Evolutionary conservation across 2,113 vertebrate species (phyloP).

Genomic region (Otocyon megalotis): DNA sequence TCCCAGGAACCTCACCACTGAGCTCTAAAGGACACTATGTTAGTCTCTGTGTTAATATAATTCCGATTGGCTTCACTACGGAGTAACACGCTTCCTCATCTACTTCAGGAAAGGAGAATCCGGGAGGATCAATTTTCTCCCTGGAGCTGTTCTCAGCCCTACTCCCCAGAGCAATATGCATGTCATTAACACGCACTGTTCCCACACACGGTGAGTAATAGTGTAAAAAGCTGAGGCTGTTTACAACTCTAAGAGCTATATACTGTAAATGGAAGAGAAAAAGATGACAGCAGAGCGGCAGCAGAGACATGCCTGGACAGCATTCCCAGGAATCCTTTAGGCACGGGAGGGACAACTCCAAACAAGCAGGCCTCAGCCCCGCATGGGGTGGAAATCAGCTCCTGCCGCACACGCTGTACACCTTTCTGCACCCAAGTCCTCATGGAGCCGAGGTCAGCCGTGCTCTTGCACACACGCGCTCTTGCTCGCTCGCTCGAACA

Average conservation of each 20-base stretch:
- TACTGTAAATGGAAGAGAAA: conserved; percentile 44
- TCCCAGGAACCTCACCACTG: neutral
- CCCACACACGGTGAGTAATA: neutral
- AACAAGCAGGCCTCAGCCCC: neutral
- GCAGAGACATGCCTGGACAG: conserved; percentile 33
- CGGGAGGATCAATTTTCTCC: neutral
- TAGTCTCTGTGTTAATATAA: neutral
- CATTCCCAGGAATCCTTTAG: conserved; percentile 38
- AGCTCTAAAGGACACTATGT: neutral
- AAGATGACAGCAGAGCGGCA: neutral
- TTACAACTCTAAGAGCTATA: conserved; percentile 7
- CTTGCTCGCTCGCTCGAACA: neutral
- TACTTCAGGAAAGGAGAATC: neutral
- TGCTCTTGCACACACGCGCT: neutral
- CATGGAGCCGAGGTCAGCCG: neutral
- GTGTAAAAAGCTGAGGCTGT: neutral
- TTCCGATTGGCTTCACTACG: neutral
- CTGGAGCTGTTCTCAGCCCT: fast-evolving
- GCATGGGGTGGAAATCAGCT: neutral
- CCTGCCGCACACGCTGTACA: neutral
- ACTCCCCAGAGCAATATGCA: neutral
- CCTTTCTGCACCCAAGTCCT: neutral
- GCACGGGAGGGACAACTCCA: conserved; percentile 57
- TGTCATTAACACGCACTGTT: neutral
- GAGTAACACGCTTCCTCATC: neutral